Conservation (phyloP, 2,113 vertebrate genomes). For the Ctenodactylus gundi region DNA sequence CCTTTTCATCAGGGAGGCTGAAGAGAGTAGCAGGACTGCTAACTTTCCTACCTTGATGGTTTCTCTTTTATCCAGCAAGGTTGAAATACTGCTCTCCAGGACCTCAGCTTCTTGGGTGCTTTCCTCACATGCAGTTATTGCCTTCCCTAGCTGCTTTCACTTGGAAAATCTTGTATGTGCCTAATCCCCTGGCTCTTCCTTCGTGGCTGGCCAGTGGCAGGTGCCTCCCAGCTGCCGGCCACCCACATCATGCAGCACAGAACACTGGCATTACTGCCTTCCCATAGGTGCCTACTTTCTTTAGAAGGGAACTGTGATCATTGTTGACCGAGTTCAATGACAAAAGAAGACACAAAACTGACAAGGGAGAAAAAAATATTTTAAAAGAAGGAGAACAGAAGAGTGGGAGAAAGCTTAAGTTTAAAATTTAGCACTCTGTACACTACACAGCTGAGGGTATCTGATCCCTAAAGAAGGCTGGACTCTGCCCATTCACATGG, state of each 20-base stretch:
- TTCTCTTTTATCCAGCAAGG: background rate
- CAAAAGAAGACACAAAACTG: background rate
- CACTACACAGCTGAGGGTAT: fast-evolving
- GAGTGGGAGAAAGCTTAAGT: background rate
- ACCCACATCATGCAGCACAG: background rate
- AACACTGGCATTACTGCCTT: background rate
- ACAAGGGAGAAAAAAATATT: background rate
- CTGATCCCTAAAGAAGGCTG: background rate
- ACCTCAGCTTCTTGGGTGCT: fast-evolving
- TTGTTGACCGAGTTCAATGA: background rate
- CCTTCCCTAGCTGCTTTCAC: background rate
- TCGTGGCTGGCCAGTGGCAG: background rate
- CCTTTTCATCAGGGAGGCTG: no score
- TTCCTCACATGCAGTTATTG: background rate
- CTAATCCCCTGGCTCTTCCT: background rate
- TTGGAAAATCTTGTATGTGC: background rate
- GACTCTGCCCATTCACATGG: background rate
- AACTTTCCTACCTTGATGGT: no score
- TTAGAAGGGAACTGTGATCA: background rate
- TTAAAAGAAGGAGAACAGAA: background rate
- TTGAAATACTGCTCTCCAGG: fast-evolving
- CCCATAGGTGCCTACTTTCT: background rate
- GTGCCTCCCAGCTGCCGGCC: background rate
- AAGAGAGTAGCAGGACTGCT: no score
- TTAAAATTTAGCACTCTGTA: background rate